A percentile compares a stretch with the other conserved stretches of the same genome.
These are phyloP conservation scores for Macroramphosus scolopax DNA, from an alignment of 2,797 vertebrate species.

Conservation along the genomic window DNA sequence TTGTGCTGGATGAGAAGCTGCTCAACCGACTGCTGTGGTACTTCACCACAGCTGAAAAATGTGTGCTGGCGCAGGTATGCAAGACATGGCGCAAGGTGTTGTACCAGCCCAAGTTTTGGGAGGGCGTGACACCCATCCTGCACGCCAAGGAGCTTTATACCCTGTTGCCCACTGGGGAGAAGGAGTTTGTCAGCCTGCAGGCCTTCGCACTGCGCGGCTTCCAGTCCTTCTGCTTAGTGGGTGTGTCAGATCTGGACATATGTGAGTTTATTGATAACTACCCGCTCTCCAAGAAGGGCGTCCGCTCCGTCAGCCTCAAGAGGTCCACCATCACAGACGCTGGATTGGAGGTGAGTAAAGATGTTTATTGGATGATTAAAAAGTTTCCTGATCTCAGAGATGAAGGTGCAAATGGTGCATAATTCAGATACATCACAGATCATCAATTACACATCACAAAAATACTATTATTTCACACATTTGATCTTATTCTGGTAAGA, in stretches of 20 bases:
- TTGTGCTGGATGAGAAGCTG: conserved; percentile 94
- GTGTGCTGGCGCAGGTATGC: conserved; percentile 94
- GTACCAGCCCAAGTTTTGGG: conserved; percentile 98
- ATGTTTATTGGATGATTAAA: no score
- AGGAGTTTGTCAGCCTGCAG: conserved; percentile 97
- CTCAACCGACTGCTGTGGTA: conserved; percentile 95
- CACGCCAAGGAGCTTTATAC: conserved; percentile 98
- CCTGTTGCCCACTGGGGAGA: conserved; percentile 87
- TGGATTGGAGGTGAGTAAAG: conserved; percentile 94
- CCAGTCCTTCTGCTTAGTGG: conserved; percentile 96
- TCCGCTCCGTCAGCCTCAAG: conserved; percentile 97
- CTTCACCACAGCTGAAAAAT: conserved; percentile 95
- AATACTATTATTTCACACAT: no score
- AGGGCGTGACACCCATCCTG: conserved; percentile 90
- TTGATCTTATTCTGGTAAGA: no score
- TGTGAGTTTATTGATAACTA: conserved; percentile 99
- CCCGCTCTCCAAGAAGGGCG: conserved; percentile 95
- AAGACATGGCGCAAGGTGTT: conserved; percentile 95
- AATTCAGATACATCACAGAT: no score
- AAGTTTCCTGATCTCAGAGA: no score
- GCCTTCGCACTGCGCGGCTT: conserved; percentile 94
- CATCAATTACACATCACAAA: no score
- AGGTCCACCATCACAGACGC: conserved; percentile 98
- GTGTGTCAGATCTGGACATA: conserved; percentile 98
- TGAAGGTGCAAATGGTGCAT: no score